Conservation (phyloP, 2,888 invertebrate genomes). For the Aleiodes leptofemur region DNA sequence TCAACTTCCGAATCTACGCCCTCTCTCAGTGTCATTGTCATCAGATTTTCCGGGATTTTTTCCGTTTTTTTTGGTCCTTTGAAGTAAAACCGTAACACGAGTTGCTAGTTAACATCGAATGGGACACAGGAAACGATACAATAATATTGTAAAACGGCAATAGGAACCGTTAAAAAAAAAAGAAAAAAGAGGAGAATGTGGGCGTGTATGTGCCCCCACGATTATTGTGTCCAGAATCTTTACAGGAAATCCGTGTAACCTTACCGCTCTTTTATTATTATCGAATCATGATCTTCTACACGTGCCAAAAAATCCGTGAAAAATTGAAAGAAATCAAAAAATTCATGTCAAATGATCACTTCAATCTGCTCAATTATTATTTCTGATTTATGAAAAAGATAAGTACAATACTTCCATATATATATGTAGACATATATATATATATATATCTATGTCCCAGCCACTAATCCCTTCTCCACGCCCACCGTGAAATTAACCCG, state of each 20-base stretch:
- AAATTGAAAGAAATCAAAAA: background rate
- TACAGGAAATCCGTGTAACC: slow-evolving; percentile 58
- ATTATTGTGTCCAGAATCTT: slow-evolving; percentile 51
- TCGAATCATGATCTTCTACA: slow-evolving; percentile 47
- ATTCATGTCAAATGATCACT: background rate
- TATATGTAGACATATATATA: too few species aligned
- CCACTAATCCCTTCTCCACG: background rate
- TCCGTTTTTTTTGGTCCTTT: background rate
- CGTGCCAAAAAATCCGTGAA: slow-evolving; percentile 30
- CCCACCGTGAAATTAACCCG: slow-evolving; percentile 29
- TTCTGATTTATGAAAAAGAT: slow-evolving; percentile 20
- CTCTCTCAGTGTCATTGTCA: slow-evolving; percentile 44
- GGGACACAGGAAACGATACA: slow-evolving; percentile 62
- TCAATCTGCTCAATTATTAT: background rate
- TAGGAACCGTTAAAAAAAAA: slow-evolving; percentile 33
- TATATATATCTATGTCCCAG: too few species aligned
- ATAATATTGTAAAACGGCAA: slow-evolving; percentile 60
- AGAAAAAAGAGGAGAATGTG: slow-evolving; percentile 46
- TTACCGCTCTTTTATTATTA: slow-evolving; percentile 30
- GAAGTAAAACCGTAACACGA: slow-evolving; percentile 40
- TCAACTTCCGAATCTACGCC: slow-evolving; percentile 47
- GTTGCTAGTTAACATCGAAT: slow-evolving; percentile 54
- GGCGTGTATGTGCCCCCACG: slow-evolving; percentile 56
- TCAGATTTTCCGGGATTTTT: slow-evolving; percentile 32
- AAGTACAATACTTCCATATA: background rate